A percentile compares a stretch with the other conserved stretches of the same genome.
phyloP scores from a whole-genome alignment of 2,113 vertebrate species.

The Melanocharis versteri region DNA sequence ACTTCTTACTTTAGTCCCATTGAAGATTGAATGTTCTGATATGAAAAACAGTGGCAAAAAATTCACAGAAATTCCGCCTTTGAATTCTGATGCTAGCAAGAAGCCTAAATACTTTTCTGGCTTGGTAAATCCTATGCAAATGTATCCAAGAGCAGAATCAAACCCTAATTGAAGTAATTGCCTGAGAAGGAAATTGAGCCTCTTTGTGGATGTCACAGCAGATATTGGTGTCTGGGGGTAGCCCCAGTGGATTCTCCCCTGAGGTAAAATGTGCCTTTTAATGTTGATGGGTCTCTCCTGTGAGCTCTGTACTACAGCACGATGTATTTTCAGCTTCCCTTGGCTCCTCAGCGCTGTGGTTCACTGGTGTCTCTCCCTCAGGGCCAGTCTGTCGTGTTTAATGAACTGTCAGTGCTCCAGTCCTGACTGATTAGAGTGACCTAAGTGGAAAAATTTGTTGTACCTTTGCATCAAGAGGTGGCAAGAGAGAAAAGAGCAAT shows the following conservation, averaged over 20 bases:
- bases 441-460: neutral
- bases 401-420: neutral
- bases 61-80: neutral
- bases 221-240: neutral
- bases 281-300: neutral
- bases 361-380: neutral
- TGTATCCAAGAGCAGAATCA: neutral
- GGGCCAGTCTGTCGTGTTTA: slow-evolving; percentile 7
- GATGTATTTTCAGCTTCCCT: neutral
- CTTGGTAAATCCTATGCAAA: neutral
- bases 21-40: neutral
- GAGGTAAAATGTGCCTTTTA: neutral
- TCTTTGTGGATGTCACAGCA: neutral
- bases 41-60: neutral
- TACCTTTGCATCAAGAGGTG: neutral
- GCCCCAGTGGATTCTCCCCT: neutral
- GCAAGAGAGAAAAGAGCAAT: neutral
- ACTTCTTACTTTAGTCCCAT: neutral
- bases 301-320: neutral
- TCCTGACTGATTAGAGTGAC: neutral
- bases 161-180: neutral
- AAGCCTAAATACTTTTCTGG: neutral
- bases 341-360: neutral
- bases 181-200: neutral
- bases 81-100: neutral